Evolutionary conservation across 2,113 vertebrate genomes (phyloP).

Genomic region (Saccopteryx leptura): DNA sequence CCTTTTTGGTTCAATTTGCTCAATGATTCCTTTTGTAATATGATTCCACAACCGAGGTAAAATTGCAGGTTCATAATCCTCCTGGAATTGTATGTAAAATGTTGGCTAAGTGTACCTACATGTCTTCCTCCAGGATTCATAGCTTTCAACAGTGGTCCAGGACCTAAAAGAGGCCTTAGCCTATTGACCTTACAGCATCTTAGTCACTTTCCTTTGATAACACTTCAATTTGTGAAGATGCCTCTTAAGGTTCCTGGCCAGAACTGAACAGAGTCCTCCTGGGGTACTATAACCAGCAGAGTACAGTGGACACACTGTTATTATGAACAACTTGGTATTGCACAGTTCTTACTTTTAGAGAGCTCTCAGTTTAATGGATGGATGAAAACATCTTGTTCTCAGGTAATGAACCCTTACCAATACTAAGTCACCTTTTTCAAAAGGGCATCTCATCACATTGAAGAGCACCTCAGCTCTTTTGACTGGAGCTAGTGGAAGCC

Average conservation of each 20-base stretch:
- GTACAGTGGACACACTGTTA: neutral
- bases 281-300: neutral
- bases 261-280: neutral
- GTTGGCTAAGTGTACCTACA: neutral
- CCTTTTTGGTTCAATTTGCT: neutral
- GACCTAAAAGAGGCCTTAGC: constrained; percentile 26
- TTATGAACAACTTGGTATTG: neutral
- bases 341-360: neutral
- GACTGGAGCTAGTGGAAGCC: neutral
- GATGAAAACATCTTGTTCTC: constrained; percentile 43
- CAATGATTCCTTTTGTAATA: constrained; percentile 8
- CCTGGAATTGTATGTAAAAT: neutral
- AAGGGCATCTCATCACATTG: neutral
- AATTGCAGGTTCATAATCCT: neutral
- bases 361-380: constrained; percentile 33
- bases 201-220: neutral
- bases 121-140: neutral
- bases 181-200: neutral
- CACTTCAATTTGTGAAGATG: neutral
- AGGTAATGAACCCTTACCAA: neutral
- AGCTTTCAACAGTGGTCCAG: neutral
- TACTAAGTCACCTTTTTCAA: constrained; percentile 34
- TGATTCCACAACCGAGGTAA: constrained; percentile 35
- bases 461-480: constrained; percentile 30
- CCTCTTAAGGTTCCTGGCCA: neutral